Evolutionary conservation across 2,113 vertebrate genomes (phyloP).

Genomic region (Sceloporus tristichus): DNA sequence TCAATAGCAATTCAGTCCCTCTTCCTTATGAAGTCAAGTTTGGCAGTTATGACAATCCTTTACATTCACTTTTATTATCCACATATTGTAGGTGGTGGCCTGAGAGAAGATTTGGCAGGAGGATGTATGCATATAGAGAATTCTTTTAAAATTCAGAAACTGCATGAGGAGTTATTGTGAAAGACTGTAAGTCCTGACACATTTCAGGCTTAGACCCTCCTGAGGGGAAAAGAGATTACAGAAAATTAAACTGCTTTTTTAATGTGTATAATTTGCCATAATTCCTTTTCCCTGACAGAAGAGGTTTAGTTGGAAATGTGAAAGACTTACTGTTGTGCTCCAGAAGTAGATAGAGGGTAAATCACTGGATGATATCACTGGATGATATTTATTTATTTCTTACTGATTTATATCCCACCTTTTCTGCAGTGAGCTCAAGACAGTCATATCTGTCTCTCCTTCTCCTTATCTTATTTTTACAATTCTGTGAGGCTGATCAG

Average conservation of each 20-base stretch:
- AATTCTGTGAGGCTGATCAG: too few species aligned
- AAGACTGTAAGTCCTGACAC: neutral
- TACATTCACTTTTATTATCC: neutral
- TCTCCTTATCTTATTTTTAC: too few species aligned
- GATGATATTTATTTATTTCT: neutral
- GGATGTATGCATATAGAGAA: neutral
- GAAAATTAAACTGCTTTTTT: neutral
- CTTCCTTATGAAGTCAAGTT: neutral
- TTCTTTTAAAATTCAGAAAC: neutral
- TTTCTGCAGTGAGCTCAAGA: too few species aligned
- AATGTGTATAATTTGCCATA: neutral
- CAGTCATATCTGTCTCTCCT: too few species aligned
- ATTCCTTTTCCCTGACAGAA: neutral
- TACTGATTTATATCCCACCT: too few species aligned
- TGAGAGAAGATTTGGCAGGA: constrained; percentile 14
- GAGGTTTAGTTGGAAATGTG: neutral
- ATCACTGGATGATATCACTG: neutral
- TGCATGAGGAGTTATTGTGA: neutral
- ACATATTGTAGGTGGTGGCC: neutral
- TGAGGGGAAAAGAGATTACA: neutral
- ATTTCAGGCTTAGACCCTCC: neutral
- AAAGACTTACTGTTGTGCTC: neutral
- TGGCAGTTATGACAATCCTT: neutral
- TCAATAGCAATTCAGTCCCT: neutral
- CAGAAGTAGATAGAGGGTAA: neutral